These are phyloP conservation scores for Megaleporinus macrocephalus DNA, from an alignment of 2,113 vertebrate genomes.

Conservation along the genomic window DNA sequence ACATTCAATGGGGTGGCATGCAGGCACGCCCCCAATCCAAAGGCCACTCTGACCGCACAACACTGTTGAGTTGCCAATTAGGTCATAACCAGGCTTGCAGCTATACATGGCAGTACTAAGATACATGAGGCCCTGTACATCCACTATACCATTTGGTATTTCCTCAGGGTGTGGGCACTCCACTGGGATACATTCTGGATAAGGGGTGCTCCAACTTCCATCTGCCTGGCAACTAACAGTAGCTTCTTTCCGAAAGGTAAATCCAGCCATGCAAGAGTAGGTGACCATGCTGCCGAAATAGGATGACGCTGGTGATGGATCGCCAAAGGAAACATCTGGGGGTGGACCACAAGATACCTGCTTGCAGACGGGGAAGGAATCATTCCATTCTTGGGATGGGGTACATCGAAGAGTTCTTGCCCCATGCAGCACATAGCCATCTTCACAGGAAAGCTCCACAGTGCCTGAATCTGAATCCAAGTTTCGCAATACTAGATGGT, in stretches of 20 bases:
- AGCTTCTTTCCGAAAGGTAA: slow-evolving; percentile 81
- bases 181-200: slow-evolving; percentile 91
- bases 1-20: slow-evolving; percentile 90
- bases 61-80: slow-evolving; percentile 87
- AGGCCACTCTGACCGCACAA: slow-evolving; percentile 91
- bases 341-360: slow-evolving; percentile 83
- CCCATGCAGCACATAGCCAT: slow-evolving; percentile 87
- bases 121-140: slow-evolving; percentile 96
- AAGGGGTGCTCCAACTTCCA: slow-evolving; percentile 86
- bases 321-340: slow-evolving; percentile 88
- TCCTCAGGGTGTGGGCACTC: slow-evolving; percentile 95
- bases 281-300: slow-evolving; percentile 82
- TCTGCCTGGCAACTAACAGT: slow-evolving; percentile 82
- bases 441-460: slow-evolving; percentile 88
- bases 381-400: slow-evolving; percentile 89
- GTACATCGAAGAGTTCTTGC: slow-evolving; percentile 86
- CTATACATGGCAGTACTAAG: slow-evolving; percentile 94
- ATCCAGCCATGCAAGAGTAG: slow-evolving; percentile 90
- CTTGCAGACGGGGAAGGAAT: slow-evolving; percentile 91
- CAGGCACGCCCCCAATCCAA: slow-evolving; percentile 92
- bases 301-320: slow-evolving; percentile 73
- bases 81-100: slow-evolving; percentile 88
- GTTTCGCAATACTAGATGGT: slow-evolving; percentile 87
- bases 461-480: slow-evolving; percentile 80
- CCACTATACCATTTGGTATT: slow-evolving; percentile 89